Percentiles rank a stretch among this genome's conserved stretches.
These are phyloP conservation scores for Gari tellinella DNA, from an alignment of 2,888 invertebrate genomes.

Conservation along the genomic window DNA sequence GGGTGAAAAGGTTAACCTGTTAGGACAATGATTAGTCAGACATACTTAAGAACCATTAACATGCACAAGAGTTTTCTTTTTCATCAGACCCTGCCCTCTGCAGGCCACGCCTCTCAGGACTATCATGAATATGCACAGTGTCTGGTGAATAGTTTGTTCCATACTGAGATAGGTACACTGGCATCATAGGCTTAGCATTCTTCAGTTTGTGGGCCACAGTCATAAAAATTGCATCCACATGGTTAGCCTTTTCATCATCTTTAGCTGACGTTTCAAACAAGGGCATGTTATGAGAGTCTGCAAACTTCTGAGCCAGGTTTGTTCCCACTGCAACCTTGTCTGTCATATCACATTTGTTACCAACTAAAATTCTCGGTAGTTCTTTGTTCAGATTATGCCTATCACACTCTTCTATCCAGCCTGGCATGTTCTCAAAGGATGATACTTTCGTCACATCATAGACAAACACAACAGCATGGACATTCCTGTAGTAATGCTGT, in stretches of 20 bases:
- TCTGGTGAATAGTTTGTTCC: constrained; percentile 56
- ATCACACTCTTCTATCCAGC: constrained; percentile 92
- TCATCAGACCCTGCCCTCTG: constrained; percentile 64
- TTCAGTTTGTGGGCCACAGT: constrained; percentile 92
- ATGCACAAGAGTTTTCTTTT: constrained; percentile 73
- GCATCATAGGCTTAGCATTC: constrained; percentile 87
- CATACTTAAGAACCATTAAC: constrained; percentile 63
- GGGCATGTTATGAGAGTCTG: constrained; percentile 88
- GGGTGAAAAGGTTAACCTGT: too few species aligned
- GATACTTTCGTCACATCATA: constrained; percentile 90
- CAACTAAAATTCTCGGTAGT: constrained; percentile 90
- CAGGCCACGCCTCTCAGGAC: constrained; percentile 69
- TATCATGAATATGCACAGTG: constrained; percentile 69
- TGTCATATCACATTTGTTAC: constrained; percentile 90
- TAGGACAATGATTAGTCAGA: too few species aligned
- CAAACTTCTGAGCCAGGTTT: constrained; percentile 89
- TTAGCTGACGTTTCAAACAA: constrained; percentile 93
- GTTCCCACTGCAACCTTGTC: constrained; percentile 88
- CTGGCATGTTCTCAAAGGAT: constrained; percentile 88
- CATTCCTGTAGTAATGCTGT: constrained; percentile 93
- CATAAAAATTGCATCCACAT: constrained; percentile 93
- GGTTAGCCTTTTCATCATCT: constrained; percentile 90
- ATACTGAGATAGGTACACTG: constrained; percentile 69
- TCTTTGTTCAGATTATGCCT: constrained; percentile 87
- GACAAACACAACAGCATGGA: constrained; percentile 93